phyloP scores from a whole-genome alignment of 2,113 vertebrate genomes.

The Myiagra hebetior region DNA sequence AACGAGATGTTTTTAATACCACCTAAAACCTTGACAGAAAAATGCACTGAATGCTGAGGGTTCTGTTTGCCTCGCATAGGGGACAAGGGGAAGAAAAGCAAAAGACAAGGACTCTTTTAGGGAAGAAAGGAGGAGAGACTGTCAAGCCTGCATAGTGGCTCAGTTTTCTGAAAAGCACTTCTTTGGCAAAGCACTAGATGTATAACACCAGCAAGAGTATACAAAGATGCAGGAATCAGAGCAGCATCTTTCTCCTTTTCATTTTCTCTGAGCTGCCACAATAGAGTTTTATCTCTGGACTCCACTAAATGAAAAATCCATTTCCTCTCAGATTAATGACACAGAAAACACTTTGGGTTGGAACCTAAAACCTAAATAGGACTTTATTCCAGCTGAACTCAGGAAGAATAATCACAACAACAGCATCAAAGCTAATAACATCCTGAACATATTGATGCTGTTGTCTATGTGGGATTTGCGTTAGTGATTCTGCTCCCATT shows the following conservation, averaged over 20 bases:
- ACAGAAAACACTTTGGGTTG: background rate
- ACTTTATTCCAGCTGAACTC: background rate
- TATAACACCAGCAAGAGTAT: background rate
- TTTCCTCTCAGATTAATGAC: constrained; percentile 7
- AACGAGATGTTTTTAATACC: background rate
- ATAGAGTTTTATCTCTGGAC: background rate
- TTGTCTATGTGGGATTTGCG: background rate
- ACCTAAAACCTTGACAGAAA: constrained; percentile 21
- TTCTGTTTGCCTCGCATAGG: background rate
- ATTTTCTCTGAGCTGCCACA: background rate
- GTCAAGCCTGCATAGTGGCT: background rate
- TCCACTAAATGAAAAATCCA: constrained; percentile 33
- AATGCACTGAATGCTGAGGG: background rate
- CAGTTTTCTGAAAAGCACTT: background rate
- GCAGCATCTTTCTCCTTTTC: background rate
- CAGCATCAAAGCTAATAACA: background rate
- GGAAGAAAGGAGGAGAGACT: background rate
- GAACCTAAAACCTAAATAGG: background rate
- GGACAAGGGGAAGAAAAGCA: background rate
- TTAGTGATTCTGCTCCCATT: background rate
- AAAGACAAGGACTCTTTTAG: background rate
- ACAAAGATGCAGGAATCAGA: background rate
- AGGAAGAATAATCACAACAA: background rate
- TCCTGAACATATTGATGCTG: background rate
- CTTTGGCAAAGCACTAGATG: background rate